Conservation (phyloP, 2,797 vertebrate genomes). For the Varecia variegata region DNA sequence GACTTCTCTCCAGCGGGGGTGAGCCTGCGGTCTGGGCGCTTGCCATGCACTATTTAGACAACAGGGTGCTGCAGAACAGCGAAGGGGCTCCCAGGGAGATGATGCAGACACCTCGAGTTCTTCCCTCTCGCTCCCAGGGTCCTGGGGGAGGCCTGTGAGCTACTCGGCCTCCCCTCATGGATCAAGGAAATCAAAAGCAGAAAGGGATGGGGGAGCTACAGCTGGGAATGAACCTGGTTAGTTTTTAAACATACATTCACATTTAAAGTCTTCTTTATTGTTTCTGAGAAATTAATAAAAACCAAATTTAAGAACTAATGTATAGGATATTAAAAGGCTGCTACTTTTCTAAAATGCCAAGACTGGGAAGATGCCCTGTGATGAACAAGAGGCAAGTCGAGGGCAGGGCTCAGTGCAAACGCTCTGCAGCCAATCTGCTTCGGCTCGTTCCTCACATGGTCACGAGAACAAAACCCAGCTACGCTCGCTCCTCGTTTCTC, state of each 20-base stretch:
- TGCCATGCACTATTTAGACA: fast-evolving
- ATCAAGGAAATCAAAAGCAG: background rate
- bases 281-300: background rate
- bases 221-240: background rate
- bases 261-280: background rate
- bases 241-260: background rate
- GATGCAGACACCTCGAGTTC: background rate
- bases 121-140: background rate
- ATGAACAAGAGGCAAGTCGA: background rate
- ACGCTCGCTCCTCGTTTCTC: background rate
- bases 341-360: background rate
- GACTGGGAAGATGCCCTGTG: background rate
- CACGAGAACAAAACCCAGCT: background rate
- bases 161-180: background rate
- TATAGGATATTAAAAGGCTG: background rate
- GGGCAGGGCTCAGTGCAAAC: too few species aligned
- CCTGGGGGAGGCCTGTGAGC: background rate
- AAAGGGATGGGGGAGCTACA: too few species aligned
- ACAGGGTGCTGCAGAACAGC: background rate
- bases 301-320: background rate
- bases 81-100: background rate
- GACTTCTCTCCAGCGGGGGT: background rate
- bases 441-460: fast-evolving
- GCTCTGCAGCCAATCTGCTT: background rate
- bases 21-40: background rate